Evolutionary conservation across 2,888 invertebrate genomes (phyloP).

Genomic region (Ramazzottius varieornatus): DNA sequence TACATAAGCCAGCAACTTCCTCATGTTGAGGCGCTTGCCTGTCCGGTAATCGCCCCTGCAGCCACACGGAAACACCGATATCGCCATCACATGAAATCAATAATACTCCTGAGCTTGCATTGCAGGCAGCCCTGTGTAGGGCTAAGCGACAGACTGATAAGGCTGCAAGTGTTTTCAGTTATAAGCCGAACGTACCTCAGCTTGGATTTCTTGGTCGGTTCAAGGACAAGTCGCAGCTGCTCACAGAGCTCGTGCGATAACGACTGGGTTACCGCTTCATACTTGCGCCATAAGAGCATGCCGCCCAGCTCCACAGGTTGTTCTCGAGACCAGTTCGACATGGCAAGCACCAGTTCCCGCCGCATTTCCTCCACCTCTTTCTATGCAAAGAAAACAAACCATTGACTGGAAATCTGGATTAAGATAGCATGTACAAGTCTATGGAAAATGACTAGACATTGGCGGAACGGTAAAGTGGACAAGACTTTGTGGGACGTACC

Average conservation of each 20-base stretch:
- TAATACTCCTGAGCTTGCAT: background rate
- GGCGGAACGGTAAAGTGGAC: too few species aligned
- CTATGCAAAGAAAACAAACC: too few species aligned
- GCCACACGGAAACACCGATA: conserved; percentile 5
- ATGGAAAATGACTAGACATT: too few species aligned
- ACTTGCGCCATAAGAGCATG: conserved; percentile 19
- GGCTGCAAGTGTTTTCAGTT: background rate
- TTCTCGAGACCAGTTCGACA: conserved; percentile 24
- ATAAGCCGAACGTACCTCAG: conserved; percentile 32
- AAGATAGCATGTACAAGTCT: too few species aligned
- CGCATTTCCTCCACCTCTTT: conserved; percentile 27
- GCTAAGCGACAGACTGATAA: background rate
- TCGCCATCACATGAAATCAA: background rate
- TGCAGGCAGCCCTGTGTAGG: background rate
- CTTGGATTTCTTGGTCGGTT: conserved; percentile 74
- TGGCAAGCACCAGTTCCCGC: conserved; percentile 27
- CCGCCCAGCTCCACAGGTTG: conserved; percentile 9
- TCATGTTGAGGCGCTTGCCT: conserved; percentile 89
- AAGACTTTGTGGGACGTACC: background rate
- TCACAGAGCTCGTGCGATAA: conserved; percentile 67
- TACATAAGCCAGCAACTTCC: conserved; percentile 88
- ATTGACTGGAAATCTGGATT: too few species aligned
- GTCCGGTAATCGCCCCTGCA: conserved; percentile 68
- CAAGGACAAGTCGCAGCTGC: conserved; percentile 66
- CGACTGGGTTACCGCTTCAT: conserved; percentile 21